These are phyloP conservation scores for Dipodomys ordii DNA, from an alignment of 2,113 vertebrate species.

Conservation along the genomic window DNA sequence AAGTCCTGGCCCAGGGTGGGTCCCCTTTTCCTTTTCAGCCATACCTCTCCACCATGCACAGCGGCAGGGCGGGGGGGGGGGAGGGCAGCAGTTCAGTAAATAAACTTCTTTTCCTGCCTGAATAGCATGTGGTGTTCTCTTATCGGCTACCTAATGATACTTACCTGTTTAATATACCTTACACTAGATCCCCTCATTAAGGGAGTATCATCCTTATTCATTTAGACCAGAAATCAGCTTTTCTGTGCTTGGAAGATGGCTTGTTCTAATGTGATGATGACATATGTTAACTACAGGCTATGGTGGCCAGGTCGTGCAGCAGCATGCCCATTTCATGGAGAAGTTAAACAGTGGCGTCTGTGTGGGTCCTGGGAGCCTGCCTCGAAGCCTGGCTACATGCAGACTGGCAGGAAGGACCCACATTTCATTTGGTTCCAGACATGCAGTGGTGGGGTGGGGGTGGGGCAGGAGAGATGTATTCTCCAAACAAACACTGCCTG, in stretches of 20 bases:
- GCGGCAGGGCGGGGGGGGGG: too few species aligned
- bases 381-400: not conserved
- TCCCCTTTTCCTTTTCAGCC: too few species aligned
- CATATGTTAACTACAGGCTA: not conserved
- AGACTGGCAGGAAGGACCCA: not conserved
- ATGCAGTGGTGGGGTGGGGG: not conserved
- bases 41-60: too few species aligned
- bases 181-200: too few species aligned
- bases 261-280: not conserved
- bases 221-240: not conserved
- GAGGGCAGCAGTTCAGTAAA: too few species aligned
- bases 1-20: too few species aligned
- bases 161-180: too few species aligned
- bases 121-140: too few species aligned
- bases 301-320: not conserved
- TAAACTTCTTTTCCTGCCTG: too few species aligned
- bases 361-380: not conserved
- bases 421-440: constrained; percentile 35
- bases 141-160: too few species aligned
- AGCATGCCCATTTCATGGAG: not conserved
- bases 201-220: not conserved
- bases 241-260: not conserved
- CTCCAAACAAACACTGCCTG: constrained; percentile 65
- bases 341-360: not conserved
- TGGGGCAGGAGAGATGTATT: not conserved